Percentiles rank a stretch among this genome's conserved stretches.
Evolutionary conservation across 2,113 vertebrate species (phyloP).

Genomic region (Galbula dea): DNA sequence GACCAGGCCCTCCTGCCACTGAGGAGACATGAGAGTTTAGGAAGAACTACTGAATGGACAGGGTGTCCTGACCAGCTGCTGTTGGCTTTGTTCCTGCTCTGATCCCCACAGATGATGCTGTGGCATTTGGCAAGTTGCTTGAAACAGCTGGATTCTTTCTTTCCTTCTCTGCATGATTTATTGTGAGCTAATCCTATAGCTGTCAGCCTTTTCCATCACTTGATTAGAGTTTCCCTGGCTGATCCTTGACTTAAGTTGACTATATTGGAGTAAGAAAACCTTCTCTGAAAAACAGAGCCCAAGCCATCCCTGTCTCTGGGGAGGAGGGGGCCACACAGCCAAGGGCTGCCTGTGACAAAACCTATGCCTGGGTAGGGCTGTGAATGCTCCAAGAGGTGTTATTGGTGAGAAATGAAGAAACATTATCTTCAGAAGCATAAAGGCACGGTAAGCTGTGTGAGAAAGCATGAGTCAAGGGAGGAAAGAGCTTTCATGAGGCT

Average conservation of each 20-base stretch:
- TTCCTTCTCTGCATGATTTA: constrained; percentile 21
- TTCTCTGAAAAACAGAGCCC: background rate
- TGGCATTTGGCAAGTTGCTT: constrained; percentile 8
- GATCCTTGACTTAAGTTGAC: background rate
- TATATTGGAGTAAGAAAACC: background rate
- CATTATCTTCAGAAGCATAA: background rate
- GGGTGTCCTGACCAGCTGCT: background rate
- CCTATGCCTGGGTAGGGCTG: background rate
- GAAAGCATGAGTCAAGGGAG: background rate
- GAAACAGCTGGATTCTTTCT: constrained; percentile 31
- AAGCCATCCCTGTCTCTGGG: background rate
- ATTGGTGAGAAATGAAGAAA: background rate
- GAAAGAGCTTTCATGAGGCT: background rate
- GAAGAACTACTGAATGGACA: background rate
- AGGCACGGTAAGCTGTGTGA: background rate
- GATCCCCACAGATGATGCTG: background rate
- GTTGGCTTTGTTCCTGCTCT: background rate
- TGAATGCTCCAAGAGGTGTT: background rate
- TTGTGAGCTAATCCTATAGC: background rate
- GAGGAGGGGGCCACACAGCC: background rate
- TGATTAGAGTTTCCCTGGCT: constrained; percentile 4
- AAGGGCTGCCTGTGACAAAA: background rate
- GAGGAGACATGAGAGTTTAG: background rate
- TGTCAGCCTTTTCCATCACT: constrained; percentile 20
- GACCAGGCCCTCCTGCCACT: background rate